phyloP scores from a whole-genome alignment of 2,888 invertebrate species.

The Cecidostiba fungosa region DNA sequence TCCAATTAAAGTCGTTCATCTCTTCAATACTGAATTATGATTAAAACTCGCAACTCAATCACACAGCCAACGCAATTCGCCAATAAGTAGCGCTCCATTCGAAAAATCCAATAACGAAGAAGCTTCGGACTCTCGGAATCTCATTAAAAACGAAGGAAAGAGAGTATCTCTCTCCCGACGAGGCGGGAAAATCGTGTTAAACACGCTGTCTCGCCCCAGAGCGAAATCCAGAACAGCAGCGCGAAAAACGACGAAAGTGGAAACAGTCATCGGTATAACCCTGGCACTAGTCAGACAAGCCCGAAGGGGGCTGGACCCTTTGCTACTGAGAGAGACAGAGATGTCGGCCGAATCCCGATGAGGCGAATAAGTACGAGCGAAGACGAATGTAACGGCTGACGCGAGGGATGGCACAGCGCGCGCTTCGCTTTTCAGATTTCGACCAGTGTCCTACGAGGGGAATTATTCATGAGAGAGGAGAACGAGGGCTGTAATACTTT shows the following conservation, averaged over 20 bases:
- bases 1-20: not conserved
- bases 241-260: constrained; percentile 21
- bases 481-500: constrained; percentile 8
- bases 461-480: constrained; percentile 74
- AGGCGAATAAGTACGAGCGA: constrained; percentile 54
- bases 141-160: not conserved
- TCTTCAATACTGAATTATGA: not conserved
- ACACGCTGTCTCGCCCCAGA: not conserved
- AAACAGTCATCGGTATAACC: constrained; percentile 47
- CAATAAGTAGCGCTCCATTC: constrained; percentile 4
- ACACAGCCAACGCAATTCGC: not conserved
- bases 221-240: not conserved
- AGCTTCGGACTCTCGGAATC: not conserved
- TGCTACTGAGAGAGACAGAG: not conserved
- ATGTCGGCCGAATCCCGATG: constrained; percentile 55
- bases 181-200: constrained; percentile 2
- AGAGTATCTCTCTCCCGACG: not conserved
- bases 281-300: constrained; percentile 18
- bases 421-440: constrained; percentile 67
- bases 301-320: not conserved
- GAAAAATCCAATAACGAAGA: constrained; percentile 19
- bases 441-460: constrained; percentile 66
- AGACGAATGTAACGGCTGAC: constrained; percentile 60
- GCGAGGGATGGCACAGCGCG: constrained; percentile 12
- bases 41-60: not conserved